phyloP scores from a whole-genome alignment of 64 coral and sea anemone genomes.

The Stichodactyla mertensii region DNA sequence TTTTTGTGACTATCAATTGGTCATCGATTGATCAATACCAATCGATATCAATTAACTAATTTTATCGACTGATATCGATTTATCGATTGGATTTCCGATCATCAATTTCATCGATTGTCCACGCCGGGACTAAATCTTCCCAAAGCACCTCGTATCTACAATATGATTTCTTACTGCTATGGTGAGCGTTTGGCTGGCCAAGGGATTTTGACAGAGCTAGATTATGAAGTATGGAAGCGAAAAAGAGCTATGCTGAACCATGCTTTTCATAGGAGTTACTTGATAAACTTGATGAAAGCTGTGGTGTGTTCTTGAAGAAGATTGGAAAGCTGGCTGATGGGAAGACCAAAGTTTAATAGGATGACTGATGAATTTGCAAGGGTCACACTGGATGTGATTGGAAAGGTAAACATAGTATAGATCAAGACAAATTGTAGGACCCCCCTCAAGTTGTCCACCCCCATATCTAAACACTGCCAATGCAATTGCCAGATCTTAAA shows the following conservation, averaged over 20 bases:
- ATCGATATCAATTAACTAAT: too few species aligned
- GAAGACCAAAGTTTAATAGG: conserved; percentile 35
- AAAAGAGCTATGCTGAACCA: conserved; percentile 56
- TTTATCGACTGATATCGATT: too few species aligned
- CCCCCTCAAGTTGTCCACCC: too few species aligned
- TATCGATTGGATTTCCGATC: too few species aligned
- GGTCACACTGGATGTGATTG: conserved; percentile 73
- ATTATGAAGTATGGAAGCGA: conserved; percentile 50
- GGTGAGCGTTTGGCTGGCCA: conserved; percentile 27
- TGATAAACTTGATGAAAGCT: conserved; percentile 66
- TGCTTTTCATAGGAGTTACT: conserved; percentile 69
- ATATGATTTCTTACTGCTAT: conserved; percentile 13
- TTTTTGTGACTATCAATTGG: too few species aligned
- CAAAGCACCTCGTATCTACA: conserved; percentile 29
- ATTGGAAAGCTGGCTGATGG: conserved; percentile 56
- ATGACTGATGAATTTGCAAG: conserved; percentile 70
- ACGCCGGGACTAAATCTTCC: conserved; percentile 47
- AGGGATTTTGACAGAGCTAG: conserved; percentile 40
- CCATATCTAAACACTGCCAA: too few species aligned
- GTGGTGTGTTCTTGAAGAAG: conserved; percentile 57
- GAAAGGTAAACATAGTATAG: conserved; percentile 38
- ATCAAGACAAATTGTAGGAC: too few species aligned
- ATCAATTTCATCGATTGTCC: too few species aligned
- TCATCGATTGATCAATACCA: too few species aligned
- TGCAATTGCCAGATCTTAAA: too few species aligned